Conservation (phyloP, 2,888 invertebrate species). For the Latrodectus hesperus region DNA sequence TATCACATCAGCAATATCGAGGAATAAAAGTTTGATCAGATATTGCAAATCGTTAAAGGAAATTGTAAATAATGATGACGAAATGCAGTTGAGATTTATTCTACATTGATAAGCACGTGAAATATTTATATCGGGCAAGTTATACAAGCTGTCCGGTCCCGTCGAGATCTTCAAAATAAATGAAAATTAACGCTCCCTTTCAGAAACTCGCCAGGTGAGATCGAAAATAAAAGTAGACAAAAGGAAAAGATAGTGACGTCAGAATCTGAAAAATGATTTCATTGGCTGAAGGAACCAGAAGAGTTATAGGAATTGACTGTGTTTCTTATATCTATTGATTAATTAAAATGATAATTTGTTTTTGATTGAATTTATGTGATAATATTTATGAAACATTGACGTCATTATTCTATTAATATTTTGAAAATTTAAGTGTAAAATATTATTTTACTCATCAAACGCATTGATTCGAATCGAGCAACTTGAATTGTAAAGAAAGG, state of each 20-base stretch:
- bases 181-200: slow-evolving; percentile 50
- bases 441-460: too few relatives aligned
- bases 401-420: too few relatives aligned
- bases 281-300: slow-evolving; percentile 11
- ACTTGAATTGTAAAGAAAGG: too few relatives aligned
- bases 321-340: not conserved
- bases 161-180: slow-evolving; percentile 33
- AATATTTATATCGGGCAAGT: not conserved
- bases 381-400: too few relatives aligned
- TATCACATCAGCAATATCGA: too few relatives aligned
- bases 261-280: slow-evolving; percentile 7
- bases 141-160: not conserved
- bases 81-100: too few relatives aligned
- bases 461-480: too few relatives aligned
- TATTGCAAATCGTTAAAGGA: too few relatives aligned
- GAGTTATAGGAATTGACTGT: not conserved
- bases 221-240: slow-evolving; percentile 39
- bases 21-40: too few relatives aligned
- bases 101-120: not conserved
- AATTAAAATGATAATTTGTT: not conserved
- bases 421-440: too few relatives aligned
- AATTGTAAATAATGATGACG: too few relatives aligned
- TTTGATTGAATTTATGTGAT: not conserved
- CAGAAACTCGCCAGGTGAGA: slow-evolving; percentile 62
- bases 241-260: slow-evolving; percentile 57